Conservation (phyloP, 2,888 invertebrate species). For the Hoplodrina blanda region DNA sequence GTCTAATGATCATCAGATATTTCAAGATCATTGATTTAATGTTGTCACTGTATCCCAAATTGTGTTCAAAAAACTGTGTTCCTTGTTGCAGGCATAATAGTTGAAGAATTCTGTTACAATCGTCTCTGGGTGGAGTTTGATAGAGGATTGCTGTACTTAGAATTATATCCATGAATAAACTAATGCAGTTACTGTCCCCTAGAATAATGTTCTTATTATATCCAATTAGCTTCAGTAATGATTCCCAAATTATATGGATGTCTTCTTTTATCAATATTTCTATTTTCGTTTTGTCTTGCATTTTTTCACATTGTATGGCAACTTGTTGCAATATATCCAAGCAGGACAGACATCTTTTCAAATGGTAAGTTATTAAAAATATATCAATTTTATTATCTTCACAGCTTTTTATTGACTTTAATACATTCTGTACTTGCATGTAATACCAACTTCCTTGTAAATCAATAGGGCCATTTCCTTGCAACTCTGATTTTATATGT, state of each 20-base stretch:
- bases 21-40: constrained; percentile 72
- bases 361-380: constrained; percentile 75
- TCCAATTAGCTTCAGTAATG: constrained; percentile 71
- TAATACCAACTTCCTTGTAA: constrained; percentile 77
- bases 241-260: constrained; percentile 66
- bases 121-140: constrained; percentile 65
- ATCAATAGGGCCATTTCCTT: constrained; percentile 58
- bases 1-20: constrained; percentile 72
- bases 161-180: constrained; percentile 72
- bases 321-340: constrained; percentile 76
- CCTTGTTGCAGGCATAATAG: constrained; percentile 75
- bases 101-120: constrained; percentile 69
- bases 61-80: constrained; percentile 67
- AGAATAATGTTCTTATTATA: constrained; percentile 68
- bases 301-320: constrained; percentile 58
- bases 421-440: constrained; percentile 71
- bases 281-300: constrained; percentile 27
- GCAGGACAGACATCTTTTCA: constrained; percentile 74
- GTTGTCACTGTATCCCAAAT: constrained; percentile 63
- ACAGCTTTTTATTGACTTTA: constrained; percentile 73
- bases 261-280: constrained; percentile 64
- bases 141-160: constrained; percentile 69
- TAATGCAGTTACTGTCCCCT: constrained; percentile 61
- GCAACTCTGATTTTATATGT: constrained; percentile 64
- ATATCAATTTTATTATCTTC: constrained; percentile 72